Base-by-base conservation (phyloP, 2,888 invertebrate species). In the Monochamus alternatus region DNA sequence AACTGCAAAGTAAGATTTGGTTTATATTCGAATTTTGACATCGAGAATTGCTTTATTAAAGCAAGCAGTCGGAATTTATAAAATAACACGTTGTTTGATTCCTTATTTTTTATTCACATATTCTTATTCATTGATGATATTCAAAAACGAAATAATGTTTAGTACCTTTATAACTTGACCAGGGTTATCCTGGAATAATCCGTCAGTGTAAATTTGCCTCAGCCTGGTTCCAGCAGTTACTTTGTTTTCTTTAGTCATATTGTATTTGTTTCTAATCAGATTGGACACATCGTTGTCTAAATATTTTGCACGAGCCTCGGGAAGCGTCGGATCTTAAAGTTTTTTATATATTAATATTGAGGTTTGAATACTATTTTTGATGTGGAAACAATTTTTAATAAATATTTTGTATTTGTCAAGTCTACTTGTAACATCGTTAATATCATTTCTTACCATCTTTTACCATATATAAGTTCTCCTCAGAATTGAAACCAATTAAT, bases 401-500 rank as follows among this genome's bases (percentile, higher is more conserved):
- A 22, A 22, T 22, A 0, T 22, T 22, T 22, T 22, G 22, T 22
- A 22, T 22, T 22, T 22, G 22, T 22, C 22, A 22, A 22, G 22
- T 22, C 22, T 22, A 22, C 22, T 22, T 22, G 22, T 22, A 22
- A 22, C 1, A 22, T 22, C 22, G 22, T 22, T 22, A 22, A 22
- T 22, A 22, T 22, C 9, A 44, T 44, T 44, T 47, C 47, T 47
- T 55, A 55, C 55, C 51, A 74, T 52, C 55, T 74, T 7, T 22
- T 10, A 64, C 22, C 10, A 66, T 52, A 7, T 4, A 22, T 9
- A 79, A 60, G 60, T 70, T 72, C 55, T 79, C 79, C 70, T 77
- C 79, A 4, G 79, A 79, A 52, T 73, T 79, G 47, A 79, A 77
- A 22, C 79, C 79, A 30, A 74, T 69, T 22, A 79, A 10, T 31